These are phyloP conservation scores for Camponotus pennsylvanicus DNA, from an alignment of 1,140 invertebrate species.

Conservation along the genomic window DNA sequence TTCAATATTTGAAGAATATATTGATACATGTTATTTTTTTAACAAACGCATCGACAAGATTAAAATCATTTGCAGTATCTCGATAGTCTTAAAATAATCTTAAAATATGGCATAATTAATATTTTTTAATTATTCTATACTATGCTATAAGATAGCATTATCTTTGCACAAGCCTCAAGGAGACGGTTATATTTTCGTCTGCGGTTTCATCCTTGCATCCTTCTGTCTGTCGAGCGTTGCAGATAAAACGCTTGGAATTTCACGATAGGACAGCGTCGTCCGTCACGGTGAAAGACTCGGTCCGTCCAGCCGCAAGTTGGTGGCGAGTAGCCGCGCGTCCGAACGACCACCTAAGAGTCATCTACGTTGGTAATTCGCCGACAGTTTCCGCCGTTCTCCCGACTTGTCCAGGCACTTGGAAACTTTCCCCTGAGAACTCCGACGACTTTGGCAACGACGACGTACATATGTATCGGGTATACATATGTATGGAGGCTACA, in stretches of 20 bases:
- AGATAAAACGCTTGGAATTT: slow-evolving; percentile 53
- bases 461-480: slow-evolving; percentile 57
- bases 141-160: not conserved
- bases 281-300: slow-evolving; percentile 35
- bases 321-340: slow-evolving; percentile 38
- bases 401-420: slow-evolving; percentile 20
- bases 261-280: slow-evolving; percentile 45
- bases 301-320: slow-evolving; percentile 45
- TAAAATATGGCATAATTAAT: not conserved
- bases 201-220: slow-evolving; percentile 44
- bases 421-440: slow-evolving; percentile 61
- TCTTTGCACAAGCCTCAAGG: not conserved
- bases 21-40: not conserved
- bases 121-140: not conserved
- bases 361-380: slow-evolving; percentile 75
- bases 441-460: slow-evolving; percentile 40
- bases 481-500: slow-evolving; percentile 52
- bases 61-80: not conserved
- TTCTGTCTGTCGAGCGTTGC: slow-evolving; percentile 10
- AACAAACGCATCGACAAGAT: not conserved
- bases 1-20: not conserved
- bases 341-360: slow-evolving; percentile 38
- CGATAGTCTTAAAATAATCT: not conserved
- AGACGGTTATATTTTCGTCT: slow-evolving; percentile 25
- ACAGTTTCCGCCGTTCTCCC: slow-evolving; percentile 32